Percentiles rank a stretch among this genome's conserved stretches.
Conservation (phyloP, 2,888 invertebrate species). For the Lasioglossum lativentre region DNA sequence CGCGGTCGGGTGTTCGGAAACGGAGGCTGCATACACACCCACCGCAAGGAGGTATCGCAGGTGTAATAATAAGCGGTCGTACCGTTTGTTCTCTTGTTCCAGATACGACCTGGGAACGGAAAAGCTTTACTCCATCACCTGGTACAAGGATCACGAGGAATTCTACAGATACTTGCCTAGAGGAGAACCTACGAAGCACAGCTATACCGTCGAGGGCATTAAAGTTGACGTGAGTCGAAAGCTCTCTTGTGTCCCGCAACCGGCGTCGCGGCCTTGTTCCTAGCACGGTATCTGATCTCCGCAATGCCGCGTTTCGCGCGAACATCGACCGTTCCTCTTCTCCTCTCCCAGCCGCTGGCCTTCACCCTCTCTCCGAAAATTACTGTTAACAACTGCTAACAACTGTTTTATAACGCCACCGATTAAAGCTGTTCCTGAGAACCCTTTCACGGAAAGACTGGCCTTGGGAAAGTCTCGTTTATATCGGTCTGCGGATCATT, state of each 20-base stretch:
- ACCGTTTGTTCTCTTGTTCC: constrained; percentile 74
- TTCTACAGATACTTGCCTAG: constrained; percentile 85
- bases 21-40: neutral
- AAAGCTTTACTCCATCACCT: constrained; percentile 85
- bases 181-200: constrained; percentile 80
- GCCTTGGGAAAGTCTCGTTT: neutral
- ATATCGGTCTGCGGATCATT: neutral
- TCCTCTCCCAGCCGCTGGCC: neutral
- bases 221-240: constrained; percentile 83
- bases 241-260: constrained; percentile 34
- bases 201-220: constrained; percentile 83
- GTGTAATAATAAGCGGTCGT: constrained; percentile 36
- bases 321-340: neutral
- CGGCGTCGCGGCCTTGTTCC: constrained; percentile 15
- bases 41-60: neutral
- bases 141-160: constrained; percentile 86
- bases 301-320: constrained; percentile 20
- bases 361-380: neutral
- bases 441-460: neutral
- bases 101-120: constrained; percentile 84
- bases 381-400: constrained; percentile 1
- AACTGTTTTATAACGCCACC: neutral
- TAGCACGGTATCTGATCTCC: constrained; percentile 36
- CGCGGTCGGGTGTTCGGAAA: neutral
- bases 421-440: neutral